phyloP scores from a whole-genome alignment of 1,140 invertebrate species.

The Helicoverpa armigera region DNA sequence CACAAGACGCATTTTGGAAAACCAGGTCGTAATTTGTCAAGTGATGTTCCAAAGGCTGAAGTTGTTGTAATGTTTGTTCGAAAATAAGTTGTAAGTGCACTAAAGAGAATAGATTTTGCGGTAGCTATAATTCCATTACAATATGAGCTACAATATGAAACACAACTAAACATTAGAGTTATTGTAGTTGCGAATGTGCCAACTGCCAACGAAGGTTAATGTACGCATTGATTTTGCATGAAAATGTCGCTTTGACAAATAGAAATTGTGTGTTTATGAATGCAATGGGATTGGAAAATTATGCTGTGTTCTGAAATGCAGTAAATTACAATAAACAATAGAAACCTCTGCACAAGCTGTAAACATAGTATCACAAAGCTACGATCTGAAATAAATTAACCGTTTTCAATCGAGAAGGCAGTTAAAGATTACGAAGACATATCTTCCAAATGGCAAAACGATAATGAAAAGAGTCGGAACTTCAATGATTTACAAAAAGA shows the following conservation, averaged over 20 bases:
- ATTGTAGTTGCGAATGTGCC: slow-evolving; percentile 61
- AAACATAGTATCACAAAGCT: not conserved
- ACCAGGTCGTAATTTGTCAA: not conserved
- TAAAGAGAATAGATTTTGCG: slow-evolving; percentile 16
- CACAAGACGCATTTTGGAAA: not conserved
- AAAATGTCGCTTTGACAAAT: slow-evolving; percentile 33
- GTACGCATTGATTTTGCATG: slow-evolving; percentile 45
- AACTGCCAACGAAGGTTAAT: slow-evolving; percentile 56
- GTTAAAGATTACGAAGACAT: not conserved
- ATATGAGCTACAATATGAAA: slow-evolving; percentile 46
- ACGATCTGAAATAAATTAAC: not conserved
- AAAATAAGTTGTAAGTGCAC: slow-evolving; percentile 21
- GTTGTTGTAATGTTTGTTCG: not conserved
- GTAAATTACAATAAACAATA: not conserved
- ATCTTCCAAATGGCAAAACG: not conserved
- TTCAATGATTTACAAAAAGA: slow-evolving; percentile 45
- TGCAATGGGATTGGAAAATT: slow-evolving; percentile 26
- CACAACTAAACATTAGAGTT: slow-evolving; percentile 60
- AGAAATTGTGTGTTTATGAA: slow-evolving; percentile 12
- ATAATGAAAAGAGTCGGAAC: slow-evolving; percentile 49
- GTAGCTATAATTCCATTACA: not conserved
- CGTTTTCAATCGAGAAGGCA: slow-evolving; percentile 2
- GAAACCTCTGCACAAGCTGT: not conserved
- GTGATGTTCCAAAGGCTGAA: slow-evolving; percentile 5
- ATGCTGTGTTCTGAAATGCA: slow-evolving; percentile 1